These are phyloP conservation scores for Sebastes hubbsi DNA, from an alignment of 2,797 vertebrate genomes.

Conservation along the genomic window DNA sequence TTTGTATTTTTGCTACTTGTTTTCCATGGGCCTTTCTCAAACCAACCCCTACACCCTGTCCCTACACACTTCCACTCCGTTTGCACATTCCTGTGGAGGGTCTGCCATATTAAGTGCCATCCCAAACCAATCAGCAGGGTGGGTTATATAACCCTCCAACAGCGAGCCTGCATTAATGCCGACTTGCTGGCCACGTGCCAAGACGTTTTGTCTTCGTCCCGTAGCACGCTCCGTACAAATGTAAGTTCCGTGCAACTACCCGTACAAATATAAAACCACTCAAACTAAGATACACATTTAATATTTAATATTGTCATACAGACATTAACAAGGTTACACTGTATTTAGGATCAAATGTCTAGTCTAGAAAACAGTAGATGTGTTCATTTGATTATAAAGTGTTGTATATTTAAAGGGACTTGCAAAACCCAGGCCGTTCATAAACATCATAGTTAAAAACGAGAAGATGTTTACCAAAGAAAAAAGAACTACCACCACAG, in stretches of 20 bases:
- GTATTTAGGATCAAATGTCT: not conserved
- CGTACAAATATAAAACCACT: not conserved
- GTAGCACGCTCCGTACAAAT: not conserved
- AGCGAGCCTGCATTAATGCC: not conserved
- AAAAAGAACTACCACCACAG: too few species aligned
- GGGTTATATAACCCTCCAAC: not conserved
- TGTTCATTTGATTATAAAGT: too few species aligned
- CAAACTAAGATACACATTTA: not conserved
- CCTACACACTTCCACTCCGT: not conserved
- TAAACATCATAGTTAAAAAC: too few species aligned
- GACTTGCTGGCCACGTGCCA: not conserved
- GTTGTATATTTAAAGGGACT: too few species aligned
- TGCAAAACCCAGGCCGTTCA: too few species aligned
- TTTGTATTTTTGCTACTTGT: not conserved
- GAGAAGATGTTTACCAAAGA: too few species aligned
- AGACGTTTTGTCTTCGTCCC: not conserved
- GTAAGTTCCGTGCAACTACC: not conserved
- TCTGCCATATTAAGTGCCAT: not conserved
- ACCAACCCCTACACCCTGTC: not conserved
- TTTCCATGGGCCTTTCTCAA: not conserved
- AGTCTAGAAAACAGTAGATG: not conserved
- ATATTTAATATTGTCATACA: too few species aligned
- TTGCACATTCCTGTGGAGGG: not conserved
- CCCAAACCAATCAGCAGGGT: not conserved
- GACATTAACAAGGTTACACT: not conserved